These are phyloP conservation scores for Pangasianodon gigas DNA, from an alignment of 2,113 vertebrate species.

Conservation along the genomic window DNA sequence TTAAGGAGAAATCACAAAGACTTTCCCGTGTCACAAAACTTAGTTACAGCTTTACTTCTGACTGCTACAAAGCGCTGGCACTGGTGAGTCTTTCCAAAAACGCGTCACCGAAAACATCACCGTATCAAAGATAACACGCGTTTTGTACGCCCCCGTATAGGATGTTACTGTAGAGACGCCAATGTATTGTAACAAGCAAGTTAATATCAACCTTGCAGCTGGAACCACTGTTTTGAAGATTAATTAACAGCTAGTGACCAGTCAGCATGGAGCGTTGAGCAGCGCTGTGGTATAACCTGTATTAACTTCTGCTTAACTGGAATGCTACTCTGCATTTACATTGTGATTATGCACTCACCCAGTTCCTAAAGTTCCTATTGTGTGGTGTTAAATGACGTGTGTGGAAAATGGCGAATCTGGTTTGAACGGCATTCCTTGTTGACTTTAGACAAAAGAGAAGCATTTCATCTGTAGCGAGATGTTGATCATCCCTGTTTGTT, in stretches of 20 bases:
- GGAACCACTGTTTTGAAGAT: neutral
- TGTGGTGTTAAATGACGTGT: neutral
- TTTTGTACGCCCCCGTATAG: neutral
- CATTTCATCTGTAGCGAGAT: neutral
- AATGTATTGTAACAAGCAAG: neutral
- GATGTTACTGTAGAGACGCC: neutral
- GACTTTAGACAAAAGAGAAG: neutral
- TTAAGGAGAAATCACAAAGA: neutral
- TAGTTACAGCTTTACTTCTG: neutral
- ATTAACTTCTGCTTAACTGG: neutral
- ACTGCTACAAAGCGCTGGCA: neutral
- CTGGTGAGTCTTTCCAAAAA: neutral
- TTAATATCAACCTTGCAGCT: neutral
- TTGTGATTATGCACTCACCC: neutral
- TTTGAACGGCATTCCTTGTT: neutral
- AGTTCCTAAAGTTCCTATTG: neutral
- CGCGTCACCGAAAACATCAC: too few relatives aligned
- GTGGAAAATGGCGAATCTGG: neutral
- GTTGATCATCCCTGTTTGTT: slow-evolving; percentile 48
- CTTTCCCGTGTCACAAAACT: neutral
- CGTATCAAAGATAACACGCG: neutral
- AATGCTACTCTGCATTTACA: neutral
- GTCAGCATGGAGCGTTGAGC: neutral
- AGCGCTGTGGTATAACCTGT: slow-evolving; percentile 15
- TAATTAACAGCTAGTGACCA: neutral